Percentiles rank a stretch among this genome's conserved stretches.
These are phyloP conservation scores for Sandelia bainsii DNA, from an alignment of 2,797 vertebrate species.

Conservation along the genomic window DNA sequence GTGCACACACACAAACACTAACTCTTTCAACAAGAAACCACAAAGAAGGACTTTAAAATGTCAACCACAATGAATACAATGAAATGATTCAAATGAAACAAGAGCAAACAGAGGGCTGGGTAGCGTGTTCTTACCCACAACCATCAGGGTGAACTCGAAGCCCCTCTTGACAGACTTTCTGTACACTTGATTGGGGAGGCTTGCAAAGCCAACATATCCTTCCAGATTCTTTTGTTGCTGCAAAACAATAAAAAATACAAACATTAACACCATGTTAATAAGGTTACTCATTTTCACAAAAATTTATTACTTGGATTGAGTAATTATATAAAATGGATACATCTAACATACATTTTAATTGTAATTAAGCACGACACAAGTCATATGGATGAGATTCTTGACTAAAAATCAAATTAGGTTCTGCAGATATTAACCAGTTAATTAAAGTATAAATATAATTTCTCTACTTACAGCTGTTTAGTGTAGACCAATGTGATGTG, in stretches of 20 bases:
- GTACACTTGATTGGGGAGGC: conserved; percentile 99
- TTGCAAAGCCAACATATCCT: conserved; percentile 99
- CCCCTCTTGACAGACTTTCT: conserved; percentile 99
- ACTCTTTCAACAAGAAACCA: conserved; percentile 47
- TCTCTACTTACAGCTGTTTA: conserved; percentile 84
- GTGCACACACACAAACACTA: background rate
- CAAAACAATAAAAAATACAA: conserved; percentile 36
- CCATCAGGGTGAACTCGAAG: conserved; percentile 99
- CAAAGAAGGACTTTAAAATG: conserved; percentile 51
- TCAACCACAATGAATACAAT: conserved; percentile 63
- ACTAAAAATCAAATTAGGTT: background rate
- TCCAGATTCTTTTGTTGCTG: conserved; percentile 99
- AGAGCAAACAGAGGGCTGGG: conserved; percentile 32
- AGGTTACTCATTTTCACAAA: too few relatives aligned
- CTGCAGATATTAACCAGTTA: background rate
- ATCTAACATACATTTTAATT: background rate
- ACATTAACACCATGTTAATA: conserved; percentile 8
- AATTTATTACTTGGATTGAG: too few relatives aligned
- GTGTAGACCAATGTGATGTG: conserved; percentile 31
- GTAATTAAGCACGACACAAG: background rate
- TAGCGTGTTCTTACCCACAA: conserved; percentile 91
- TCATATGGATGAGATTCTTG: background rate
- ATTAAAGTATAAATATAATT: background rate
- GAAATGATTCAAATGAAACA: conserved; percentile 64
- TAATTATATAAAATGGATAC: background rate